Percentiles rank a stretch among this genome's conserved stretches.
Evolutionary conservation across 2,113 vertebrate species (phyloP).

Genomic region (Gracilinanus agilis): DNA sequence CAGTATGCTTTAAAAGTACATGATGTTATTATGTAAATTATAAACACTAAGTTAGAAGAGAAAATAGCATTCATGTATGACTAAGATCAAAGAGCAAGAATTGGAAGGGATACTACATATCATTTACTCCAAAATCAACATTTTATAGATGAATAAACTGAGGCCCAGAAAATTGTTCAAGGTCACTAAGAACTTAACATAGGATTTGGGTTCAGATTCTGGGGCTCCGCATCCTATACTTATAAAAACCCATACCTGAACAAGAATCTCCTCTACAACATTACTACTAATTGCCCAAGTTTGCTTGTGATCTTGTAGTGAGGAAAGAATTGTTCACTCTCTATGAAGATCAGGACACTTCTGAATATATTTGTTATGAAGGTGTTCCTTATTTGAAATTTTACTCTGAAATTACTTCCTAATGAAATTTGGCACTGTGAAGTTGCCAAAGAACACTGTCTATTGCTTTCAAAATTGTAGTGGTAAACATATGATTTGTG

Average conservation of each 20-base stretch:
- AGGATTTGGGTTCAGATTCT: not conserved
- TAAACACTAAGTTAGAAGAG: not conserved
- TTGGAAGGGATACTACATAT: not conserved
- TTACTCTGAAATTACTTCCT: no score
- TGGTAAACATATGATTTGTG: no score
- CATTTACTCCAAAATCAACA: not conserved
- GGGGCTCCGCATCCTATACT: not conserved
- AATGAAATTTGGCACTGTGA: no score
- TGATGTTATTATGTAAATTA: not conserved
- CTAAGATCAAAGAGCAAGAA: not conserved
- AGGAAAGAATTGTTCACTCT: not conserved
- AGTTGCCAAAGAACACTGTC: no score
- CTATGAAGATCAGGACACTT: not conserved
- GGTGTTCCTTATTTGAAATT: not conserved
- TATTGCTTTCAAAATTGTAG: no score
- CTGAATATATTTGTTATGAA: not conserved
- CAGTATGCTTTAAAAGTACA: not conserved
- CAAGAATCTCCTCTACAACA: not conserved
- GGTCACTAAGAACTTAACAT: not conserved
- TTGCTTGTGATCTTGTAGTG: not conserved
- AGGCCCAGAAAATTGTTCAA: not conserved
- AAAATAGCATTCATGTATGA: not conserved
- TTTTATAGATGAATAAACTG: not conserved
- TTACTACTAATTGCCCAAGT: no score
- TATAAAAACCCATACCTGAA: not conserved